A percentile compares a stretch with the other conserved stretches of the same genome.
phyloP scores from a whole-genome alignment of 1,140 invertebrate genomes.

The Scaptomyza montana region DNA sequence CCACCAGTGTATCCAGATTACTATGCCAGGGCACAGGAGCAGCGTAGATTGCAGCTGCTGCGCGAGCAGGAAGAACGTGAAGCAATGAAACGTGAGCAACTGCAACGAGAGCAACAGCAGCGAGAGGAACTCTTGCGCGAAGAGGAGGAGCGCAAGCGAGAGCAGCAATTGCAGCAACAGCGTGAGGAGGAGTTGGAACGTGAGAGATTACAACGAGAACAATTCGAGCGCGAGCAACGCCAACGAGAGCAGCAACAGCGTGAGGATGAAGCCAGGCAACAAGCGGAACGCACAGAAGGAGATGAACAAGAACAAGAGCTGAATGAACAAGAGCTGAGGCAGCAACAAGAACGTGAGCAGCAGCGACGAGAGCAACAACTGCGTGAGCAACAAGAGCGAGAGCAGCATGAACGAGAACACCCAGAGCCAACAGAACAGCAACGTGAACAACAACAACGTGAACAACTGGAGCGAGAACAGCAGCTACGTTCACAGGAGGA shows the following conservation, averaged over 20 bases:
- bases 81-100: conserved; percentile 6
- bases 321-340: conserved; percentile 12
- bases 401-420: neutral
- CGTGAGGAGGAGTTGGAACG: conserved; percentile 14
- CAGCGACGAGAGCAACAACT: conserved; percentile 13
- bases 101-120: conserved; percentile 33
- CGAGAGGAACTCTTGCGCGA: conserved; percentile 10
- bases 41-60: conserved; percentile 14
- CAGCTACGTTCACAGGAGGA: conserved; percentile 13
- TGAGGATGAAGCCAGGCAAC: conserved; percentile 25
- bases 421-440: neutral
- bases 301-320: conserved; percentile 20
- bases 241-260: conserved; percentile 9
- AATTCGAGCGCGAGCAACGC: conserved; percentile 7
- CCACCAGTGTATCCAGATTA: conserved; percentile 1
- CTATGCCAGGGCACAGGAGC: conserved; percentile 18
- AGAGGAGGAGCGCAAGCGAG: conserved; percentile 12
- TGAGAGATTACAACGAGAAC: conserved; percentile 12
- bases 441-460: conserved; percentile 1
- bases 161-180: conserved; percentile 7
- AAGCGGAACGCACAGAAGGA: conserved; percentile 14
- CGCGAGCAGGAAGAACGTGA: conserved; percentile 30
- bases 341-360: conserved; percentile 20
- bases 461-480: conserved; percentile 26
- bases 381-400: conserved; percentile 2